phyloP scores from a whole-genome alignment of 2,113 vertebrate genomes.

The Mirounga angustirostris region DNA sequence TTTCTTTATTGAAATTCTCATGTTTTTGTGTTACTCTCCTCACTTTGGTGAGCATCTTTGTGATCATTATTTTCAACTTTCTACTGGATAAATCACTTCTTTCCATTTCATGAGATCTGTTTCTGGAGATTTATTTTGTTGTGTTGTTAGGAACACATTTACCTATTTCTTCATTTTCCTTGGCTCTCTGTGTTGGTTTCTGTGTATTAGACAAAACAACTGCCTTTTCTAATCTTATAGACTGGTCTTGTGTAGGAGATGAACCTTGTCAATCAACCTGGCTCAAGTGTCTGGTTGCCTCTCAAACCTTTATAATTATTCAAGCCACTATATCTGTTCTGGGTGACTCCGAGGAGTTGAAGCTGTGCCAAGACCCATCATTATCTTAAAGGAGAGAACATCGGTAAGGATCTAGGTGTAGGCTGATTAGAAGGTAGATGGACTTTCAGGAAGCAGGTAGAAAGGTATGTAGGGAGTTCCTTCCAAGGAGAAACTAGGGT shows the following conservation, averaged over 20 bases:
- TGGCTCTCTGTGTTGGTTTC: not conserved
- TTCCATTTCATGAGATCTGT: not conserved
- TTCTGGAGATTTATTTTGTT: not conserved
- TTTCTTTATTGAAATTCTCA: not conserved
- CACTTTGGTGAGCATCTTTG: not conserved
- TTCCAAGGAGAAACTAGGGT: not conserved
- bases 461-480: not conserved
- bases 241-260: not conserved
- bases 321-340: not conserved
- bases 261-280: not conserved
- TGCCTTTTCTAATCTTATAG: not conserved
- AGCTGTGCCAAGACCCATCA: not conserved
- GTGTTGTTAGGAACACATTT: not conserved
- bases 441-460: not conserved
- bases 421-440: not conserved
- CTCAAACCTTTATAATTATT: not conserved
- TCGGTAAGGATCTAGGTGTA: not conserved
- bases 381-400: not conserved
- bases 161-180: not conserved
- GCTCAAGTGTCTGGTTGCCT: not conserved
- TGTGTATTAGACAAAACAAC: not conserved
- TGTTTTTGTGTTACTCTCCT: not conserved
- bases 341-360: not conserved
- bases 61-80: not conserved
- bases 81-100: not conserved